Percentiles rank a stretch among this genome's conserved stretches.
phyloP scores from a whole-genome alignment of 1,140 invertebrate genomes.

The Nebria ingens region DNA sequence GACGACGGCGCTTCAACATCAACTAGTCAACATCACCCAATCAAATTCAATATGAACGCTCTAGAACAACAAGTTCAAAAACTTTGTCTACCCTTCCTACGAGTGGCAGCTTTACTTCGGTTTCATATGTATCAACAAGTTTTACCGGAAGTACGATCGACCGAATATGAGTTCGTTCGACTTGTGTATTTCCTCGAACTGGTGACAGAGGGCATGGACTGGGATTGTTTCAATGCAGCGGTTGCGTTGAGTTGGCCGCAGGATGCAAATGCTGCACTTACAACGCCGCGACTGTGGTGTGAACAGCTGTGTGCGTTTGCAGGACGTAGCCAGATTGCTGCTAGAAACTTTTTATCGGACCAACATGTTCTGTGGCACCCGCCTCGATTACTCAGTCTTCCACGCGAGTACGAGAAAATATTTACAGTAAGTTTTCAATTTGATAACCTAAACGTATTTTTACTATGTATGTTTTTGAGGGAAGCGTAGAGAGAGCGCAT shows the following conservation, averaged over 20 bases:
- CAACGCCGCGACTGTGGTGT: slow-evolving; percentile 51
- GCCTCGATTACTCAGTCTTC: slow-evolving; percentile 72
- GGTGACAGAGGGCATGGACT: slow-evolving; percentile 54
- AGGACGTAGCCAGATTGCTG: slow-evolving; percentile 40
- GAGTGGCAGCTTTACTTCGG: slow-evolving; percentile 70
- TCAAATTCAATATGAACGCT: slow-evolving; percentile 34
- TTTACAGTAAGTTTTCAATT: slow-evolving; percentile 64
- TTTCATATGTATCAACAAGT: slow-evolving; percentile 76
- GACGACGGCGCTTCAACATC: slow-evolving; percentile 23
- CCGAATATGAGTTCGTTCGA: slow-evolving; percentile 58
- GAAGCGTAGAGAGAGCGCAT: too few relatives aligned
- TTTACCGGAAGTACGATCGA: slow-evolving; percentile 49
- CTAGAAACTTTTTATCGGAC: slow-evolving; percentile 51
- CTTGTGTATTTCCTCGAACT: slow-evolving; percentile 67
- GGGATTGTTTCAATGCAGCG: slow-evolving; percentile 52
- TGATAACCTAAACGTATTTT: background rate
- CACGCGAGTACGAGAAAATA: slow-evolving; percentile 83
- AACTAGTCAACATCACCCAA: slow-evolving; percentile 17
- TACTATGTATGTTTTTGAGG: too few relatives aligned
- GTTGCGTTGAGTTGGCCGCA: slow-evolving; percentile 52
- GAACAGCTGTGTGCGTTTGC: slow-evolving; percentile 48
- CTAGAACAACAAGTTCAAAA: slow-evolving; percentile 52
- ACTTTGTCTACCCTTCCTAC: slow-evolving; percentile 71
- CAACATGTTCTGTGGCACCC: slow-evolving; percentile 64
- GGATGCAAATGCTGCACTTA: slow-evolving; percentile 35